Percentiles rank a stretch among this genome's conserved stretches.
Conservation (phyloP, 2,797 vertebrate species). For the Sebastes diploproa region DNA sequence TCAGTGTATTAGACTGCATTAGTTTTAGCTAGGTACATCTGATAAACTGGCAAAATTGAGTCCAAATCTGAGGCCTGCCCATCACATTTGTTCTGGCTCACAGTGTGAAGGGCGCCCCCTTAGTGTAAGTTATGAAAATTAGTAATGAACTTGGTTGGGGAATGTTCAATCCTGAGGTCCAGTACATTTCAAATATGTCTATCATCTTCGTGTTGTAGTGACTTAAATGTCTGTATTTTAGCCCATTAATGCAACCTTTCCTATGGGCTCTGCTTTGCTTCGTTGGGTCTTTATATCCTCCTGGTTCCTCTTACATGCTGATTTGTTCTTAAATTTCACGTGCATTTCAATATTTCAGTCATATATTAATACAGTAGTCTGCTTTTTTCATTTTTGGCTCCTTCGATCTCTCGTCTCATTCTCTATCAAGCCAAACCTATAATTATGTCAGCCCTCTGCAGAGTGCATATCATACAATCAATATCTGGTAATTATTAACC, state of each 20-base stretch:
- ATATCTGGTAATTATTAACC: slow-evolving; percentile 34
- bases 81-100: background rate
- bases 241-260: background rate
- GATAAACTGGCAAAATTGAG: background rate
- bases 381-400: background rate
- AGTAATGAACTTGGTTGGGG: background rate
- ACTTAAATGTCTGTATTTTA: background rate
- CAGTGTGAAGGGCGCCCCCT: background rate
- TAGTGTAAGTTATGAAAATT: background rate
- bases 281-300: background rate
- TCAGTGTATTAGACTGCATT: background rate
- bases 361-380: background rate
- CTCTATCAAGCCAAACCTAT: slow-evolving; percentile 18
- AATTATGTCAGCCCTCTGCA: slow-evolving; percentile 26
- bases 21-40: background rate
- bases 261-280: background rate
- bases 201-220: background rate
- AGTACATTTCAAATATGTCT: background rate
- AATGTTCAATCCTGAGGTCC: background rate
- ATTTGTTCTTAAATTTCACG: background rate
- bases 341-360: background rate
- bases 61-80: background rate
- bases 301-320: background rate
- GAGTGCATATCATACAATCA: slow-evolving; percentile 16
- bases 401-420: background rate